Percentiles rank a stretch among this genome's conserved stretches.
Evolutionary conservation across 2,113 vertebrate species (phyloP).

Genomic region (Osmerus mordax): DNA sequence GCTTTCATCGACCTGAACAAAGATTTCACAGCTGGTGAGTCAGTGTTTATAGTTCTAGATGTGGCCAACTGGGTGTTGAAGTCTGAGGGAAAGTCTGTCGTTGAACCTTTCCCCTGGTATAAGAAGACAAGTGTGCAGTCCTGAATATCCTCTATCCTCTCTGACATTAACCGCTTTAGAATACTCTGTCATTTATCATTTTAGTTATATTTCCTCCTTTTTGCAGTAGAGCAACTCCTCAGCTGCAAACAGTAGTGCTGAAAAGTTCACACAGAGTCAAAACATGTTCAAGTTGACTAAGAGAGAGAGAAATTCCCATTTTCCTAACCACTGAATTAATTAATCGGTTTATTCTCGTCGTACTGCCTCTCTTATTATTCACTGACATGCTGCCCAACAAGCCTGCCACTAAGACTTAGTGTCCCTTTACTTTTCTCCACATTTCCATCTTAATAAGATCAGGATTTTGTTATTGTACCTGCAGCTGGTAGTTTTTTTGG

Average conservation of each 20-base stretch:
- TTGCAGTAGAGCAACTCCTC: background rate
- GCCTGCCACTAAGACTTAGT: conserved; percentile 60
- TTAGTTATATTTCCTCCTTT: background rate
- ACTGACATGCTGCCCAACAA: conserved; percentile 26
- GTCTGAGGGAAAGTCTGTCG: too few relatives aligned
- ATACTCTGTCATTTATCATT: background rate
- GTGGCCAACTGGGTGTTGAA: background rate
- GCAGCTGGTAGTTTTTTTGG: conserved; percentile 39
- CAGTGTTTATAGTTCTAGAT: background rate
- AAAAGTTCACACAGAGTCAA: conserved; percentile 28
- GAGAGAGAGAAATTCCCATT: conserved; percentile 48
- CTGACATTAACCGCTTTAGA: background rate
- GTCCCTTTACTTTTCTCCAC: conserved; percentile 17
- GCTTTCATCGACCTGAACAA: conserved; percentile 92
- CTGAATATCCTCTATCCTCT: too few relatives aligned
- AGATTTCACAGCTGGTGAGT: conserved; percentile 94
- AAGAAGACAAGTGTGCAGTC: too few relatives aligned
- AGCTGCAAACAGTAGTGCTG: conserved; percentile 16
- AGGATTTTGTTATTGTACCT: conserved; percentile 53
- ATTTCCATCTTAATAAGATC: conserved; percentile 50
- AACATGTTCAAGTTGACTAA: conserved; percentile 56
- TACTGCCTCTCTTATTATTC: conserved; percentile 41
- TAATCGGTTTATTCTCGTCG: conserved; percentile 56
- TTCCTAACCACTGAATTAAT: conserved; percentile 68
- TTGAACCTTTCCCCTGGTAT: too few relatives aligned